Percentiles rank a stretch among this genome's conserved stretches.
These are phyloP conservation scores for Lordiphosa fenestrarum DNA, from an alignment of 2,888 invertebrate genomes.

Conservation along the genomic window DNA sequence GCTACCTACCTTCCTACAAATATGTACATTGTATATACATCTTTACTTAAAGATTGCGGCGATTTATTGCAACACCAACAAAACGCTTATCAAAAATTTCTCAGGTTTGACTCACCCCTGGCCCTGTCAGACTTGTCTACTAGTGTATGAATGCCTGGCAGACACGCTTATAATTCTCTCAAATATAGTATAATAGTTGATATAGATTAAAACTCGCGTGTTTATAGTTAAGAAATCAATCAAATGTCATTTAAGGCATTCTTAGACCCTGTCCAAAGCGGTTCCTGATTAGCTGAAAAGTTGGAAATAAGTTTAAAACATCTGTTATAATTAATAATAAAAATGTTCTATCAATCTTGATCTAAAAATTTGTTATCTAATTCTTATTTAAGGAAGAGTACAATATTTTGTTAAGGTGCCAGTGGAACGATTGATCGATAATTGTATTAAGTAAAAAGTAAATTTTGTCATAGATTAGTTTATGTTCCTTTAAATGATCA, in stretches of 20 bases:
- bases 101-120: slow-evolving; percentile 50
- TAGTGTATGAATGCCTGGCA: slow-evolving; percentile 32
- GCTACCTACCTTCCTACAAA: too few relatives aligned
- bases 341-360: too few relatives aligned
- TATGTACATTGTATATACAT: slow-evolving; percentile 6
- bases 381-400: too few relatives aligned
- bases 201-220: slow-evolving; percentile 59
- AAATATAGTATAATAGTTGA: slow-evolving; percentile 10
- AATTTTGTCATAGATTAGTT: too few relatives aligned
- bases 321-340: too few relatives aligned
- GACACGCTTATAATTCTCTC: slow-evolving; percentile 27
- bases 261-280: neutral
- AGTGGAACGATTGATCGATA: too few relatives aligned
- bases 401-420: too few relatives aligned
- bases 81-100: slow-evolving; percentile 41
- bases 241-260: slow-evolving; percentile 25
- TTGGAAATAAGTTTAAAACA: too few relatives aligned
- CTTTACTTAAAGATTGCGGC: slow-evolving; percentile 30
- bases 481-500: too few relatives aligned
- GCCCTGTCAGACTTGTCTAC: slow-evolving; percentile 35
- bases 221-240: slow-evolving; percentile 50
- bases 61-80: slow-evolving; percentile 31
- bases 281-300: slow-evolving; percentile 1
- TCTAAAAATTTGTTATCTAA: too few relatives aligned
- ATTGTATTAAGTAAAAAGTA: too few relatives aligned